phyloP scores from a whole-genome alignment of 2,113 vertebrate genomes.

The Marcusenius ussheri region DNA sequence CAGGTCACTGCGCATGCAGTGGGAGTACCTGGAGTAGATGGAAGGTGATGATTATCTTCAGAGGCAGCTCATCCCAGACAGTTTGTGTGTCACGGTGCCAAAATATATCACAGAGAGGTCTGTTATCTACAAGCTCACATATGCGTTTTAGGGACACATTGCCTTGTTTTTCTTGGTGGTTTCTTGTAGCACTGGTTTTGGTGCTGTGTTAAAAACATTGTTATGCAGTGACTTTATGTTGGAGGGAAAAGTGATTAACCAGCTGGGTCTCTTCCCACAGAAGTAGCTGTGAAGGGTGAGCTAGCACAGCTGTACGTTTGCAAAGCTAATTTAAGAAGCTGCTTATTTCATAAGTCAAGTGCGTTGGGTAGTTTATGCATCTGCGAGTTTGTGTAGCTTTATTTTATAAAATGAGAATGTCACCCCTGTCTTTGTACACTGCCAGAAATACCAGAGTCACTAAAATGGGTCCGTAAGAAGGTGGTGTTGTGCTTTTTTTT shows the following conservation, averaged over 20 bases:
- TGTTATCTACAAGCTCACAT: neutral
- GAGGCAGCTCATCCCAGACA: neutral
- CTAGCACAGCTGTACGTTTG: neutral
- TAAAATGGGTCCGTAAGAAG: neutral
- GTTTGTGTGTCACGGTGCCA: neutral
- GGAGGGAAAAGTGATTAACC: constrained; percentile 10
- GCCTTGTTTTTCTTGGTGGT: neutral
- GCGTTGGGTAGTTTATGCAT: neutral
- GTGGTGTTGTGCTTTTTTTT: neutral
- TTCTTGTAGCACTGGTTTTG: neutral
- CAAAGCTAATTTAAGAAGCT: neutral
- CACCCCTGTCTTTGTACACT: neutral
- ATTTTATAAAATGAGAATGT: neutral
- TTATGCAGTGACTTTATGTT: constrained; percentile 21
- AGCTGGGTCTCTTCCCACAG: neutral
- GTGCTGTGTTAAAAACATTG: constrained; percentile 33
- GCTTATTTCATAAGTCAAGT: neutral
- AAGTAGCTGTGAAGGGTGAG: neutral
- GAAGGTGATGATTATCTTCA: neutral
- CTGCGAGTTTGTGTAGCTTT: neutral
- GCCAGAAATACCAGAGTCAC: neutral
- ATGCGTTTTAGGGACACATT: neutral
- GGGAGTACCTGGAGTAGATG: neutral
- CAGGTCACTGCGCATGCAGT: neutral
- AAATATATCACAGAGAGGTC: neutral